phyloP scores from a whole-genome alignment of 1,140 invertebrate species.

The Drosophila guanche region DNA sequence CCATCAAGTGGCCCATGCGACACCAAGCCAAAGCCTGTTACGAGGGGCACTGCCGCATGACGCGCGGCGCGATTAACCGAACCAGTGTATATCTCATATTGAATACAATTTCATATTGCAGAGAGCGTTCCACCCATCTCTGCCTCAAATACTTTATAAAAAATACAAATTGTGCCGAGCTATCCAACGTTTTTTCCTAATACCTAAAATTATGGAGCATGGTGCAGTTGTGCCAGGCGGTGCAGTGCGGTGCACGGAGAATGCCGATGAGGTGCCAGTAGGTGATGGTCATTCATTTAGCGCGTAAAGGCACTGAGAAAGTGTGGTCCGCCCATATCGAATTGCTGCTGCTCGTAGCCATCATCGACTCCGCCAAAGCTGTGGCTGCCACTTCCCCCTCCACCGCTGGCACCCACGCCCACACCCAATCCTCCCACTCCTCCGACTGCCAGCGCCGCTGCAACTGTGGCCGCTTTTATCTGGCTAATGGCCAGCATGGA shows the following conservation, averaged over 20 bases:
- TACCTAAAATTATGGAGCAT: slow-evolving; percentile 44
- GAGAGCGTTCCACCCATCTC: slow-evolving; percentile 26
- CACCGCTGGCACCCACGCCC: slow-evolving; percentile 1
- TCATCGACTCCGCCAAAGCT: slow-evolving; percentile 55
- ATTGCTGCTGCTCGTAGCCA: slow-evolving; percentile 72
- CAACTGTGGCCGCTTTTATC: slow-evolving; percentile 63
- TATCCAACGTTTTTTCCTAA: slow-evolving; percentile 28
- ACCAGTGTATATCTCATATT: slow-evolving; percentile 43
- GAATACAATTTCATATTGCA: slow-evolving; percentile 56
- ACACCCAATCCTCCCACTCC: slow-evolving; percentile 19
- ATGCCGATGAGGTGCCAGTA: no score
- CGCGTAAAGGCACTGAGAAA: slow-evolving; percentile 83
- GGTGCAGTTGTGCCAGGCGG: not conserved
- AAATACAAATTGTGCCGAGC: slow-evolving; percentile 68
- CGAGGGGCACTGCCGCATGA: no score
- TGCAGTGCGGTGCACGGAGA: no score
- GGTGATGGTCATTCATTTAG: slow-evolving; percentile 10
- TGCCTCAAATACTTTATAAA: slow-evolving; percentile 72
- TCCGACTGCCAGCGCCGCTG: slow-evolving; percentile 44
- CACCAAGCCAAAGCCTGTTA: no score
- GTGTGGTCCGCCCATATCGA: slow-evolving; percentile 79
- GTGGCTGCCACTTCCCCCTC: slow-evolving; percentile 1
- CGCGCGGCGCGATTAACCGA: no score
- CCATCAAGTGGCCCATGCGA: no score
- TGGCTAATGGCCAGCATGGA: slow-evolving; percentile 76